These are phyloP conservation scores for Turritopsis dohrnii DNA, from an alignment of 30 jellyfish, hydroid and myxozoan genomes.

Conservation along the genomic window DNA sequence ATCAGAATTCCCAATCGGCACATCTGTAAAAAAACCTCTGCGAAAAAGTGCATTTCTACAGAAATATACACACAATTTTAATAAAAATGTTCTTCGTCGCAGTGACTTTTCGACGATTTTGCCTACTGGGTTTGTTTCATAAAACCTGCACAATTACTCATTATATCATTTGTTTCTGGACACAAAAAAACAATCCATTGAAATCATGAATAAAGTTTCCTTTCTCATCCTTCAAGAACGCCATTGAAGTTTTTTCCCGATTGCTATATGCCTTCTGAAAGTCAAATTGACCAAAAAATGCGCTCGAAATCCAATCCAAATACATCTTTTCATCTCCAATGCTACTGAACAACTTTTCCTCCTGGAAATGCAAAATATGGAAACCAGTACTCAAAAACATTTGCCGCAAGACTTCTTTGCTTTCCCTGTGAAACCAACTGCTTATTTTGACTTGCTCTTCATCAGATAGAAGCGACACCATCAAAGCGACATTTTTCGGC, in stretches of 20 bases:
- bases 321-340: neutral
- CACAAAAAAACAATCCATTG: neutral
- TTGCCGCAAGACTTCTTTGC: neutral
- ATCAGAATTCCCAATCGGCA: too few relatives aligned
- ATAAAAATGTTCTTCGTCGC: too few relatives aligned
- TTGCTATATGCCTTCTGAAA: neutral
- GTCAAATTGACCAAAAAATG: neutral
- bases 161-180: neutral
- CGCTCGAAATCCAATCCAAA: neutral
- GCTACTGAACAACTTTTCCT: neutral
- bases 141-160: neutral
- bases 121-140: too few relatives aligned
- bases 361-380: neutral
- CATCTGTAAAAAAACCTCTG: too few relatives aligned
- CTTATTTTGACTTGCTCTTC: neutral
- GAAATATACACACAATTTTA: too few relatives aligned
- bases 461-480: neutral
- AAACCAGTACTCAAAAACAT: neutral
- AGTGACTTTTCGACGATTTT: too few relatives aligned
- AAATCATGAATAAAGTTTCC: neutral
- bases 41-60: too few relatives aligned
- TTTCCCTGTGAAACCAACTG: neutral
- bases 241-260: neutral
- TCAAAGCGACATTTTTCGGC: neutral
- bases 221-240: neutral